Evolutionary conservation across 2,888 invertebrate genomes (phyloP).

Genomic region (Trissonchulus sp.): DNA sequence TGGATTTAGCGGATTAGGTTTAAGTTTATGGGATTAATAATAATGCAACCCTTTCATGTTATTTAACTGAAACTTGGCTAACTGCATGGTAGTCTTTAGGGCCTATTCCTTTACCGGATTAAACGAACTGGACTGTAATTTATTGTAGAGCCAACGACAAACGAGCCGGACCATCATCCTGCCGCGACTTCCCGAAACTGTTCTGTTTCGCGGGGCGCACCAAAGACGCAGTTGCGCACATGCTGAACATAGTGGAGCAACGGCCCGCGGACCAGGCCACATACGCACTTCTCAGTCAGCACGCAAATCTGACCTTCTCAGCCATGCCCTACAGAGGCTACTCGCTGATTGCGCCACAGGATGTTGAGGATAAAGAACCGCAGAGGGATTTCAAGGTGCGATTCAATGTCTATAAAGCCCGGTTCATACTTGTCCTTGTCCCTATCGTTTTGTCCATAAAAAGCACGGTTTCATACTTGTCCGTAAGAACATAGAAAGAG

Average conservation of each 20-base stretch:
- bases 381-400: too few species aligned
- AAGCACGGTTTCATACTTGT: too few species aligned
- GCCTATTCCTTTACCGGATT: too few species aligned
- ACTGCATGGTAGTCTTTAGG: too few species aligned
- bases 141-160: constrained; percentile 7
- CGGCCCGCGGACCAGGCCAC: constrained; percentile 66
- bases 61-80: background rate
- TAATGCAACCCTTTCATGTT: background rate
- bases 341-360: too few species aligned
- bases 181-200: constrained; percentile 63
- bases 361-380: too few species aligned
- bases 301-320: constrained; percentile 64
- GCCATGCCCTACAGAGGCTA: constrained; percentile 75
- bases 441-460: too few species aligned
- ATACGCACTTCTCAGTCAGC: constrained; percentile 68
- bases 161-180: constrained; percentile 18
- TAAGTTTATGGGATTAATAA: background rate
- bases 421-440: too few species aligned
- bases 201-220: constrained; percentile 78
- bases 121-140: too few species aligned
- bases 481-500: too few species aligned
- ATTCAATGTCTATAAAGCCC: too few species aligned
- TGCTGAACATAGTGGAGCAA: constrained; percentile 63
- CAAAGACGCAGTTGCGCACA: constrained; percentile 65
- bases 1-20: constrained; percentile 41